These are phyloP conservation scores for Aplodontia rufa DNA, from an alignment of 2,113 vertebrate genomes.

Conservation along the genomic window DNA sequence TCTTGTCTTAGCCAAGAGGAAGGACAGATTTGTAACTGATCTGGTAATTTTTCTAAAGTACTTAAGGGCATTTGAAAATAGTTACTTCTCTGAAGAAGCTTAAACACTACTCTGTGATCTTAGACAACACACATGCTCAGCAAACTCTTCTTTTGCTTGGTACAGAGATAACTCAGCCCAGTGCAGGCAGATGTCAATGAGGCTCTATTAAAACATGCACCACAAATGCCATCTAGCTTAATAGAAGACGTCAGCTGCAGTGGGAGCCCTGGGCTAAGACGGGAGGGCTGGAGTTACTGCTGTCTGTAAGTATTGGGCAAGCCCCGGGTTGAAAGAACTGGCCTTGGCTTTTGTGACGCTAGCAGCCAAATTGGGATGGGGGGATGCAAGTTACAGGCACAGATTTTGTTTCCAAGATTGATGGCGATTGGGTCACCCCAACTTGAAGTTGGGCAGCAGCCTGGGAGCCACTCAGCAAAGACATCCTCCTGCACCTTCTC, in stretches of 20 bases:
- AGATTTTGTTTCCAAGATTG: neutral
- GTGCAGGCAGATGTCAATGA: neutral
- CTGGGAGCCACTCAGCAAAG: neutral
- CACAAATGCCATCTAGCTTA: neutral
- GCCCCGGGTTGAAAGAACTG: neutral
- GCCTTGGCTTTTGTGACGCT: neutral
- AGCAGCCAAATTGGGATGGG: neutral
- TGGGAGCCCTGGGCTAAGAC: fast-evolving
- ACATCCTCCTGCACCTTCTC: neutral
- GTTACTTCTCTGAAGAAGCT: slow-evolving; percentile 22
- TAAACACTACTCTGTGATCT: neutral
- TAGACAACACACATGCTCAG: slow-evolving; percentile 11
- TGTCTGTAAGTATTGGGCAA: neutral
- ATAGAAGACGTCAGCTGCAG: neutral
- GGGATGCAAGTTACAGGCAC: neutral
- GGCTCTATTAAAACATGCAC: neutral
- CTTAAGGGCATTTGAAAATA: slow-evolving; percentile 20
- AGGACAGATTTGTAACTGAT: slow-evolving; percentile 51
- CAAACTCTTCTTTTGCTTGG: neutral
- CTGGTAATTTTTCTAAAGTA: slow-evolving; percentile 42
- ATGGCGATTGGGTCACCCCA: neutral
- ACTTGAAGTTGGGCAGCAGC: neutral
- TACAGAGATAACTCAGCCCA: neutral
- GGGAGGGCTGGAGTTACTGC: neutral
- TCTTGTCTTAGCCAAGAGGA: neutral